These are phyloP conservation scores for Poecilia wingei DNA, from an alignment of 2,797 vertebrate genomes.

Conservation along the genomic window DNA sequence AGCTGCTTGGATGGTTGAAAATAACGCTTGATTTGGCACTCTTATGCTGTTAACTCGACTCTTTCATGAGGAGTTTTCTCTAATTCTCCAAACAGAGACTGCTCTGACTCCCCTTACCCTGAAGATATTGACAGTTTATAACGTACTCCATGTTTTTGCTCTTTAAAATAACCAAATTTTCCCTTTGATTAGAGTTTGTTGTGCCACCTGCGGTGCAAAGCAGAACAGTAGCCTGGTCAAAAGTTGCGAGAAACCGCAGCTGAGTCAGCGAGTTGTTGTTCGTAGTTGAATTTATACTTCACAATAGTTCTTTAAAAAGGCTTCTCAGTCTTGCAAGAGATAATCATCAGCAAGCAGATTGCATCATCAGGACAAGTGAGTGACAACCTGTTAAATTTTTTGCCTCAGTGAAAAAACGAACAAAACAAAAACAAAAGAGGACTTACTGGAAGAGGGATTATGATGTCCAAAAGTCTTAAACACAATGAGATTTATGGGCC, in stretches of 20 bases:
- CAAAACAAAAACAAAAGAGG: constrained; percentile 31
- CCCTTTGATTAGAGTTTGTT: background rate
- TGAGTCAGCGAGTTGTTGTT: constrained; percentile 68
- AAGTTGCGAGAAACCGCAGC: constrained; percentile 40
- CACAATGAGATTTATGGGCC: constrained; percentile 80
- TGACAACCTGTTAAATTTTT: constrained; percentile 67
- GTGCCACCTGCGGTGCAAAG: constrained; percentile 11
- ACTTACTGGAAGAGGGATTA: constrained; percentile 85
- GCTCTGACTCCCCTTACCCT: background rate
- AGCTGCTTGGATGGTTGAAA: background rate
- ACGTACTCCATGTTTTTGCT: background rate
- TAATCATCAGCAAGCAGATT: constrained; percentile 35
- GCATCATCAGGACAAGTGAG: constrained; percentile 38
- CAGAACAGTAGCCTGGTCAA: constrained; percentile 32
- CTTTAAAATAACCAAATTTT: background rate
- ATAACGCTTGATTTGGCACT: background rate
- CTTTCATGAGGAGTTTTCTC: background rate
- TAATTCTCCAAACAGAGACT: background rate
- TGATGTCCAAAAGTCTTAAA: constrained; percentile 83
- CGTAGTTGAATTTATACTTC: constrained; percentile 6
- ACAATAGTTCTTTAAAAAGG: constrained; percentile 14
- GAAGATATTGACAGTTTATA: background rate
- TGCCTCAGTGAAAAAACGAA: constrained; percentile 40
- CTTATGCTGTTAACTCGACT: background rate
- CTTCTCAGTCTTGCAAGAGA: constrained; percentile 7